Conservation (phyloP, 2,888 invertebrate species). For the Hirtodrosophila cameraria region DNA sequence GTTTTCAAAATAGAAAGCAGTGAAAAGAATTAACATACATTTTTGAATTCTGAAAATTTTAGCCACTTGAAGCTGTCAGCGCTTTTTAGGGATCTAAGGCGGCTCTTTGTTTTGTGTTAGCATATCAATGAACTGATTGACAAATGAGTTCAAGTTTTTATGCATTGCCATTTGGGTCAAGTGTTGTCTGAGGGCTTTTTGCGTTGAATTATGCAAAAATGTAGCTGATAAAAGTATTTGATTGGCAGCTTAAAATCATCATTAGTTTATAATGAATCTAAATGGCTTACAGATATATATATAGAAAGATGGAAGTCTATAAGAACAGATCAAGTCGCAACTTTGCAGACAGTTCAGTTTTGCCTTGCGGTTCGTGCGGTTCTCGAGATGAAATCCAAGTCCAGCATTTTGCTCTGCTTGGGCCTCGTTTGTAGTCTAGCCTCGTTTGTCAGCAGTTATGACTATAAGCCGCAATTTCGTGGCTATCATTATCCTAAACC, state of each 20-base stretch:
- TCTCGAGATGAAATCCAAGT: conserved; percentile 52
- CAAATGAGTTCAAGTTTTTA: conserved; percentile 56
- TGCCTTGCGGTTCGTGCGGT: conserved; percentile 57
- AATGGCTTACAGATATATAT: conserved; percentile 19
- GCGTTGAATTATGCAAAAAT: conserved; percentile 57
- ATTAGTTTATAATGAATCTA: conserved; percentile 40
- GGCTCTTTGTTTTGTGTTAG: conserved; percentile 19
- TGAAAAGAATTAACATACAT: conserved; percentile 64
- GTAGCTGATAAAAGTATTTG: conserved; percentile 46
- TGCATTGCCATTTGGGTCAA: conserved; percentile 54
- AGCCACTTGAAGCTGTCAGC: conserved; percentile 51
- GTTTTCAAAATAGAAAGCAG: conserved; percentile 59
- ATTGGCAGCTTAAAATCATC: conserved; percentile 53
- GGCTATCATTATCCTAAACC: conserved; percentile 65
- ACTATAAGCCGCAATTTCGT: conserved; percentile 45
- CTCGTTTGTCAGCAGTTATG: conserved; percentile 38
- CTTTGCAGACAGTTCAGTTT: conserved; percentile 64
- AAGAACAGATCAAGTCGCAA: conserved; percentile 65
- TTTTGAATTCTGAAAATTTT: conserved; percentile 36
- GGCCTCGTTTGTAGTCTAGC: conserved; percentile 30
- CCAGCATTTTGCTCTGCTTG: conserved; percentile 25
- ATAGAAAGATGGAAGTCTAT: conserved; percentile 53
- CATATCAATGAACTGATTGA: conserved; percentile 52
- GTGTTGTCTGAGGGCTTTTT: conserved; percentile 45
- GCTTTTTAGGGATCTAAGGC: conserved; percentile 26